Percentiles rank a stretch among this genome's conserved stretches.
phyloP scores from a whole-genome alignment of 1,140 invertebrate genomes.

The Aleiodes sp. region DNA sequence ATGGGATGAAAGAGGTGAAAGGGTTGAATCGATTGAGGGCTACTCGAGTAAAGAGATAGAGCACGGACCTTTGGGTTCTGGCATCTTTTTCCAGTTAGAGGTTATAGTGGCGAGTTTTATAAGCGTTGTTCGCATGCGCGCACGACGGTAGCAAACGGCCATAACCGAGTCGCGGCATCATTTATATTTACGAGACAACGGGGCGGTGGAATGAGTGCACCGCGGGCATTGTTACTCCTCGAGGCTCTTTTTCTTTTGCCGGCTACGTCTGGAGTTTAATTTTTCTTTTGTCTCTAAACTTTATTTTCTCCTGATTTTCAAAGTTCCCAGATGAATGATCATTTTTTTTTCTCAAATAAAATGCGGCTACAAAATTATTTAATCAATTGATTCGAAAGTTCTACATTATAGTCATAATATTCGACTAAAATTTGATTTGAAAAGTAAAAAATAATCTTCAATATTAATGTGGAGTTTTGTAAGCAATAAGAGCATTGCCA shows the following conservation, averaged over 20 bases:
- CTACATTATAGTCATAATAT: too few species aligned
- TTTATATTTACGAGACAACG: conserved; percentile 66
- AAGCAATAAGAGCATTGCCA: conserved; percentile 46
- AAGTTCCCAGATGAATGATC: neutral
- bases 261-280: too few species aligned
- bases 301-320: conserved; percentile 15
- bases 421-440: neutral
- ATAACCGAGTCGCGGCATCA: conserved; percentile 61
- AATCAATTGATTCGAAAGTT: too few species aligned
- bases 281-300: conserved; percentile 58
- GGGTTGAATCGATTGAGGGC: neutral
- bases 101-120: neutral
- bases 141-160: conserved; percentile 53
- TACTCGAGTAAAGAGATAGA: conserved; percentile 30
- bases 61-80: conserved; percentile 28
- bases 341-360: neutral
- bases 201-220: conserved; percentile 37
- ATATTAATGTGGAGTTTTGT: neutral
- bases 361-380: too few species aligned
- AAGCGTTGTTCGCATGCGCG: conserved; percentile 34
- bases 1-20: conserved; percentile 36
- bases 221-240: conserved; percentile 59
- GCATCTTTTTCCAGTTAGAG: conserved; percentile 9
- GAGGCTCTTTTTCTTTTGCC: conserved; percentile 49
- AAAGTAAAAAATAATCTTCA: neutral